Evolutionary conservation across 2,113 vertebrate species (phyloP).

Genomic region (Peromyscus leucopus): DNA sequence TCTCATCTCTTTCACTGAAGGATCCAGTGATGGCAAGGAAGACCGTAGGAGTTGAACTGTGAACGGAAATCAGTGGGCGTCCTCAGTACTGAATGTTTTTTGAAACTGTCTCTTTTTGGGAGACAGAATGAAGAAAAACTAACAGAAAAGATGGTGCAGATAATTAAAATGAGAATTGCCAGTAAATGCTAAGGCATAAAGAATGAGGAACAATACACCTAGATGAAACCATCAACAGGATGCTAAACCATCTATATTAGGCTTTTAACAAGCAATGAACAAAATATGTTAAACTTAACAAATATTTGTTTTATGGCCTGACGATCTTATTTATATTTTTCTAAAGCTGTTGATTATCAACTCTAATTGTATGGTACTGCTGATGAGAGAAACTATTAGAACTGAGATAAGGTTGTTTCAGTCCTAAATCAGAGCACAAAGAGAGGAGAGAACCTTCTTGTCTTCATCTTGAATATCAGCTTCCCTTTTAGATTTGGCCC

Average conservation of each 20-base stretch:
- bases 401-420: not conserved
- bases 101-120: not conserved
- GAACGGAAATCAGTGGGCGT: not conserved
- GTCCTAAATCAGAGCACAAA: conserved; percentile 12
- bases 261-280: conserved; percentile 23
- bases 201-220: not conserved
- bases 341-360: conserved; percentile 7
- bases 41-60: not conserved
- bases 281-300: not conserved
- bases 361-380: not conserved
- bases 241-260: conserved; percentile 37
- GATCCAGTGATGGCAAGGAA: not conserved
- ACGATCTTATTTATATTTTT: not conserved
- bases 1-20: conserved; percentile 40
- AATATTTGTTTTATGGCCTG: conserved; percentile 23
- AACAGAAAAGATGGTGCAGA: not conserved
- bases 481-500: conserved; percentile 40
- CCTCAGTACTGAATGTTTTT: not conserved
- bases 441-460: not conserved
- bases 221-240: conserved; percentile 51
- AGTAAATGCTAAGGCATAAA: conserved; percentile 11
- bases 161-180: not conserved
- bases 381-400: not conserved
- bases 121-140: not conserved
- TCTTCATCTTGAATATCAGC: not conserved